A percentile compares a stretch with the other conserved stretches of the same genome.
These are phyloP conservation scores for Enchytraeus crypticus DNA, from an alignment of 2,888 invertebrate genomes.

Conservation along the genomic window DNA sequence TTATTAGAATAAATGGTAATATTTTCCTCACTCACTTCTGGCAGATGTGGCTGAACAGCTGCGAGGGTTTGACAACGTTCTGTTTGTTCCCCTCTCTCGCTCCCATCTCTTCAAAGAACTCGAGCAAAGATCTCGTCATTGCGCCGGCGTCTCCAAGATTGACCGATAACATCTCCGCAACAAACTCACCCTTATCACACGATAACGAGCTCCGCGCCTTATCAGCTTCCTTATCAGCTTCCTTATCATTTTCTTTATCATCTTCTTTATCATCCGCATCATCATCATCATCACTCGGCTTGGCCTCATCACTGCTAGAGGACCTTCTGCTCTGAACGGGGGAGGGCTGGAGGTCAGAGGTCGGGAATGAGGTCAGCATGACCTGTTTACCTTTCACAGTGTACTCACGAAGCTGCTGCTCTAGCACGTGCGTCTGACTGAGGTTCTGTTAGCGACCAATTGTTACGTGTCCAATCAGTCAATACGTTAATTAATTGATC, in stretches of 20 bases:
- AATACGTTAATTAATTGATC: too few relatives aligned
- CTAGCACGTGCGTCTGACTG: conserved; percentile 43
- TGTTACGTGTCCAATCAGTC: background rate
- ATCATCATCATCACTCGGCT: too few relatives aligned
- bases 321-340: background rate
- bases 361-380: conserved; percentile 21
- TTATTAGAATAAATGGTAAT: too few relatives aligned
- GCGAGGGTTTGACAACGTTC: conserved; percentile 43
- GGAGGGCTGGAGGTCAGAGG: background rate
- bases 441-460: conserved; percentile 35
- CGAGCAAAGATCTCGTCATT: conserved; percentile 44
- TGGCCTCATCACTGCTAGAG: background rate
- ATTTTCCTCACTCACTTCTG: too few relatives aligned
- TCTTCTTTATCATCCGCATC: too few relatives aligned
- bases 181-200: too few relatives aligned
- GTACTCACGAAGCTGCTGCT: conserved; percentile 33
- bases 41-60: conserved; percentile 48
- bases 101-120: conserved; percentile 49
- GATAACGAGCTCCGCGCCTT: too few relatives aligned
- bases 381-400: conserved; percentile 32
- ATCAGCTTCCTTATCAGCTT: too few relatives aligned
- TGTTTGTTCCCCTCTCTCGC: conserved; percentile 27
- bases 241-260: too few relatives aligned
- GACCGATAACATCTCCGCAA: conserved; percentile 35
- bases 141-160: conserved; percentile 43